These are phyloP conservation scores for Aurelia sp. DNA, from an alignment of 30 jellyfish, hydroid and myxozoan genomes.

Conservation along the genomic window DNA sequence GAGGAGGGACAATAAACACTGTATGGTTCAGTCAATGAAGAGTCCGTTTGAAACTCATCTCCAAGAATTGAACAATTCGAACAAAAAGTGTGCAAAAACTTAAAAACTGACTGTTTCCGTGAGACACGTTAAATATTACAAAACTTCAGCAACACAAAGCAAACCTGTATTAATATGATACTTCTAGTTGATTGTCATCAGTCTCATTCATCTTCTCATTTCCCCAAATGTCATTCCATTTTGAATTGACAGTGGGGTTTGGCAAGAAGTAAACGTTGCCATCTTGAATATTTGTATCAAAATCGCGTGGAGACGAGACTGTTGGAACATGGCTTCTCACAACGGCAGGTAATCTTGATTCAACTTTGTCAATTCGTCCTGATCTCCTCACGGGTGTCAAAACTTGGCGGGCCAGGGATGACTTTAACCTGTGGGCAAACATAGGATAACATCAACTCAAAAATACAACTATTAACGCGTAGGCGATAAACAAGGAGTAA, in stretches of 20 bases:
- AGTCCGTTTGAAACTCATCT: too few species aligned
- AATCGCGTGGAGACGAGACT: conserved; percentile 81
- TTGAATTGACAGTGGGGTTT: conserved; percentile 52
- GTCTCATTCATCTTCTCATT: neutral
- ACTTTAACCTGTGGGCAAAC: conserved; percentile 46
- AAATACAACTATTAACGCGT: too few species aligned
- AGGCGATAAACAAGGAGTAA: too few species aligned
- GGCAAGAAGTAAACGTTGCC: conserved; percentile 76
- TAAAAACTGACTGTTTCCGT: too few species aligned
- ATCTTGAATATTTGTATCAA: conserved; percentile 44
- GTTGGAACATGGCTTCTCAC: conserved; percentile 55
- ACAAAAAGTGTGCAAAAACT: too few species aligned
- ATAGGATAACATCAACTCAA: too few species aligned
- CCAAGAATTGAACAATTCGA: too few species aligned
- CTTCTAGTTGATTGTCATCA: neutral
- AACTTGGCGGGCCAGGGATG: conserved; percentile 66
- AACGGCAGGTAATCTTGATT: conserved; percentile 60
- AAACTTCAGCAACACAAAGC: too few species aligned
- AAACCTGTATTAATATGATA: neutral
- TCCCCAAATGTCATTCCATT: conserved; percentile 67
- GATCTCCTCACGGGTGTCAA: conserved; percentile 92
- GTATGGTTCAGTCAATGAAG: too few species aligned
- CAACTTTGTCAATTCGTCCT: conserved; percentile 63
- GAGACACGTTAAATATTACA: too few species aligned
- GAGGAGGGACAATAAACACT: too few species aligned